Conservation (phyloP, 2,113 vertebrate species). For the Gadus chalcogrammus region DNA sequence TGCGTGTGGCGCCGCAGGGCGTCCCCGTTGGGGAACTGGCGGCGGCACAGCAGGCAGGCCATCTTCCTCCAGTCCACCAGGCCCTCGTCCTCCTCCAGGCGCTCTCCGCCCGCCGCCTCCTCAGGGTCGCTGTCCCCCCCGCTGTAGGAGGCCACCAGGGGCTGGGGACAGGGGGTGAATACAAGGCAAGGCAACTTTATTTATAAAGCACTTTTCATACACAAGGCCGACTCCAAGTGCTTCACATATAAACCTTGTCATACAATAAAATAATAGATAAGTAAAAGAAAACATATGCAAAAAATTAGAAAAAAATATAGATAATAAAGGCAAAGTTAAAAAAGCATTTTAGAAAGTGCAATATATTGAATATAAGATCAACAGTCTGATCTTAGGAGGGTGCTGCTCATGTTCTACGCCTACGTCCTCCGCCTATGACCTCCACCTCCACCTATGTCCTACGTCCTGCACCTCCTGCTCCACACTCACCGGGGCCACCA, state of each 20-base stretch:
- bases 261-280: too few species aligned
- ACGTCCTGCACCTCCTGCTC: not conserved
- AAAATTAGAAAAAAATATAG: too few species aligned
- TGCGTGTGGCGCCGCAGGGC: slow-evolving; percentile 88
- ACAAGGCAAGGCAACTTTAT: not conserved
- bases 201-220: too few species aligned
- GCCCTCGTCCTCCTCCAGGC: slow-evolving; percentile 79
- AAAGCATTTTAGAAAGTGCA: too few species aligned
- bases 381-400: not conserved
- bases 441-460: too few species aligned
- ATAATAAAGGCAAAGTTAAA: too few species aligned
- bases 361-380: too few species aligned
- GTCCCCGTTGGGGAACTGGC: slow-evolving; percentile 90
- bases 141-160: slow-evolving; percentile 81
- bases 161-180: slow-evolving; percentile 55
- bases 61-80: slow-evolving; percentile 90
- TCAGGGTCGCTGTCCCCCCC: slow-evolving; percentile 87
- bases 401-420: too few species aligned
- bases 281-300: too few species aligned
- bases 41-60: slow-evolving; percentile 87
- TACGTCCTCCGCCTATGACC: too few species aligned
- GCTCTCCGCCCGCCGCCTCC: slow-evolving; percentile 68
- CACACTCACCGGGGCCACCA: slow-evolving; percentile 52
- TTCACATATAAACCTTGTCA: too few species aligned
- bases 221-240: too few species aligned